These are phyloP conservation scores for Strix aluco DNA, from an alignment of 2,113 vertebrate genomes.

Conservation along the genomic window DNA sequence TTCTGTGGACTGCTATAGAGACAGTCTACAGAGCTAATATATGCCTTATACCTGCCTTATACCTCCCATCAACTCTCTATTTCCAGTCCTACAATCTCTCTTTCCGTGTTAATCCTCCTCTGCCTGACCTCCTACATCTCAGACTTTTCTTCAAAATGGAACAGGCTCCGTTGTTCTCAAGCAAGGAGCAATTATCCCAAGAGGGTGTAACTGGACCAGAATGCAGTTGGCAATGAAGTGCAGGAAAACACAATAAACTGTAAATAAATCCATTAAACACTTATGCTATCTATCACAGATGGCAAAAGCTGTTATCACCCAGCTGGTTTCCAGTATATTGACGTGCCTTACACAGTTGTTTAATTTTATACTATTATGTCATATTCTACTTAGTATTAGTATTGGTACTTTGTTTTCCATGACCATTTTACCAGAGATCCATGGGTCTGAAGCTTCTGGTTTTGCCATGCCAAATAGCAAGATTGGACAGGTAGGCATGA, in stretches of 20 bases:
- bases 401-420: background rate
- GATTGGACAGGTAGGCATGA: background rate
- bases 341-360: background rate
- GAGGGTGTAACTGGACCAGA: background rate
- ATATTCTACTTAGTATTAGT: background rate
- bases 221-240: background rate
- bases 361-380: background rate
- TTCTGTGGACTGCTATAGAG: background rate
- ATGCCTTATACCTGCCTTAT: background rate
- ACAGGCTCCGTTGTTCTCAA: background rate
- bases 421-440: background rate
- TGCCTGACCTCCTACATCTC: background rate
- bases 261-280: background rate
- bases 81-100: background rate
- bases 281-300: background rate
- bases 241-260: constrained; percentile 4
- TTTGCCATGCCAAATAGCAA: background rate
- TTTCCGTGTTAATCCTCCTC: background rate
- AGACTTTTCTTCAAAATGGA: background rate
- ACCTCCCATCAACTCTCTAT: background rate
- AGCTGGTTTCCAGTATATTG: background rate
- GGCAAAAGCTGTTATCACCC: background rate
- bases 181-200: background rate
- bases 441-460: background rate
- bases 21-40: background rate